A percentile compares a stretch with the other conserved stretches of the same genome.
These are phyloP conservation scores for Nephrotoma flavescens DNA, from an alignment of 2,888 invertebrate genomes.

Conservation along the genomic window DNA sequence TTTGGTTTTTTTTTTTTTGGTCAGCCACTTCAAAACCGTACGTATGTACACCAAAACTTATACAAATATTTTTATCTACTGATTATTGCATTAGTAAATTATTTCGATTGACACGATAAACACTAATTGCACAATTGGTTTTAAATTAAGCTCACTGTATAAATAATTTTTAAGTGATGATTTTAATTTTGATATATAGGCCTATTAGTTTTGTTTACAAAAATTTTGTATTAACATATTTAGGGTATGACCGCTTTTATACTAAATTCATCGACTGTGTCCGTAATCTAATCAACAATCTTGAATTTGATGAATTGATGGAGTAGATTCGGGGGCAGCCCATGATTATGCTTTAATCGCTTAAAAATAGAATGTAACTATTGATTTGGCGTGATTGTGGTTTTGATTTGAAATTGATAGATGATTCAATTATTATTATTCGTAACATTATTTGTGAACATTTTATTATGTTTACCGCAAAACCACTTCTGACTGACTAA, in stretches of 20 bases:
- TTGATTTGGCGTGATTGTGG: background rate
- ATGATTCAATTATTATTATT: background rate
- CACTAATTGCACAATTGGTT: background rate
- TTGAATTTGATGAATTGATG: background rate
- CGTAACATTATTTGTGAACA: background rate
- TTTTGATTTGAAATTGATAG: background rate
- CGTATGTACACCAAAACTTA: background rate
- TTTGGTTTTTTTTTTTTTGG: background rate
- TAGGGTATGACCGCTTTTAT: too few species aligned
- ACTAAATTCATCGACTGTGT: background rate
- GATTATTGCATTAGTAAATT: background rate
- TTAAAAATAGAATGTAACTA: background rate
- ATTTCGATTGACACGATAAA: background rate
- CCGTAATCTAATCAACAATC: background rate
- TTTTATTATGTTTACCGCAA: background rate
- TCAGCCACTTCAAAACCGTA: background rate
- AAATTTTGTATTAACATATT: too few species aligned
- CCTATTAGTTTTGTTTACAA: background rate
- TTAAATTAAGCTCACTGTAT: too few species aligned
- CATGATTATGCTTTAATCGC: background rate
- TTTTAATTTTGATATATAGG: background rate
- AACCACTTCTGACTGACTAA: background rate
- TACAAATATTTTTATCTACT: background rate
- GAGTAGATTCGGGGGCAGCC: background rate
- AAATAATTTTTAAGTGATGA: background rate